Conservation (phyloP, 1,140 invertebrate genomes). For the Drosophila malerkotliana region DNA sequence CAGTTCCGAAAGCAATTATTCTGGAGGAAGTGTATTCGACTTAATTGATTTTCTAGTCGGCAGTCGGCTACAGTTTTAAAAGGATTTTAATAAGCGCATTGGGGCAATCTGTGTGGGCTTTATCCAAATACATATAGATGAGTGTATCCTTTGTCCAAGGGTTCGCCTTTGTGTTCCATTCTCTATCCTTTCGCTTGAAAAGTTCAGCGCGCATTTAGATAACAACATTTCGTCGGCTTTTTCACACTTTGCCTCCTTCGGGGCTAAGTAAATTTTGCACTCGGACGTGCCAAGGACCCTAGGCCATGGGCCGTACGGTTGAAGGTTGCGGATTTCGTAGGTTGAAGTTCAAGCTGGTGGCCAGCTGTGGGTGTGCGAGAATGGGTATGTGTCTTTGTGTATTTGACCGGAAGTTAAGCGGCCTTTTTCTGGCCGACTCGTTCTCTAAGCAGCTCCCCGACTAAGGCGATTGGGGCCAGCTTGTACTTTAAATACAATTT, state of each 20-base stretch:
- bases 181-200: slow-evolving; percentile 65
- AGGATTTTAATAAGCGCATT: slow-evolving; percentile 79
- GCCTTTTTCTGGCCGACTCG: slow-evolving; percentile 25
- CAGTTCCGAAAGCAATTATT: slow-evolving; percentile 77
- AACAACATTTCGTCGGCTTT: slow-evolving; percentile 74
- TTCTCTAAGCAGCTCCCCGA: slow-evolving; percentile 5
- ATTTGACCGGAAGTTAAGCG: slow-evolving; percentile 71
- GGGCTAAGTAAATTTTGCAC: slow-evolving; percentile 48
- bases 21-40: slow-evolving; percentile 79
- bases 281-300: slow-evolving; percentile 50
- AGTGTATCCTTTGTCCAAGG: slow-evolving; percentile 46
- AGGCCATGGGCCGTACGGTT: slow-evolving; percentile 37
- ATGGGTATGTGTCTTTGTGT: slow-evolving; percentile 42
- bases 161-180: slow-evolving; percentile 37
- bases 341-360: slow-evolving; percentile 53
- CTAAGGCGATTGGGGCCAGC: slow-evolving; percentile 21
- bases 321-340: slow-evolving; percentile 45
- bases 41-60: slow-evolving; percentile 74
- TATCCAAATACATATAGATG: not conserved
- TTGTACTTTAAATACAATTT: slow-evolving; percentile 81
- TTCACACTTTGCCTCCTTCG: slow-evolving; percentile 67
- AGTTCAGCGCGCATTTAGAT: slow-evolving; percentile 77
- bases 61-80: slow-evolving; percentile 72
- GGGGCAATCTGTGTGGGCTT: slow-evolving; percentile 30
- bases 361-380: slow-evolving; percentile 6